Base-by-base conservation (phyloP, 1,140 invertebrate genomes). In the Steinernema feltiae region DNA sequence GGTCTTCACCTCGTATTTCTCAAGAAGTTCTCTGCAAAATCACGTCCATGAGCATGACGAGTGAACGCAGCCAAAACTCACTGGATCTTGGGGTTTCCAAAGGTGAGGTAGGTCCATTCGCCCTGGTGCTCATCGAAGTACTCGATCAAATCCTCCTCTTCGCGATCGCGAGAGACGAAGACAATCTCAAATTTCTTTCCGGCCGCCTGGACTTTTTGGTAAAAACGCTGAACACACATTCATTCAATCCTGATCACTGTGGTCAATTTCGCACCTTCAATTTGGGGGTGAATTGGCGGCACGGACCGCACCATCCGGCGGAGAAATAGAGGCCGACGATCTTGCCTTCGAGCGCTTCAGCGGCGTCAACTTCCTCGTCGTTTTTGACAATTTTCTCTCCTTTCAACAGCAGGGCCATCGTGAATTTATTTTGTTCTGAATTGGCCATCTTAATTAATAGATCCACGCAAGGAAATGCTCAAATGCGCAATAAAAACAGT, bases 251-350 rank as follows among this genome's bases (percentile, higher is more conserved):
- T 12, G 79, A 30, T 71, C 12, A 24, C 3, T 75, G 24, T 1
- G 21, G n/a, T 69, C 12, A 27, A 17, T 30, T 1, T 73, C 77
- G 35, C 32, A 85, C 82, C 77, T 85, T 85, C 0, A 84, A 69
- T 35, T 86, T 86, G 7, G 84, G 84, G 15, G 83, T 85, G 53
- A 86, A 85, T 48, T 74, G 77, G 18, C 83, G 80, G 70, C 83
- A 85, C 2, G 84, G 83, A 15, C 82, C 84, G 32, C 83, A 86
- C 83, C 83, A 86, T 0, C 83, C 83, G 48, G 83, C 83, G 17
- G 83, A 86, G 71, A 85, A 85, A 48, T 85, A 85, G 21, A 85
- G 41, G 27, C 83, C 83, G 46, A 86, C 83, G 32, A 85, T 81
- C 32, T 84, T 84, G 69, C 78, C 81, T 48, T 86, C 76, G 2